These are phyloP conservation scores for Eufriesea mexicana DNA, from an alignment of 1,140 invertebrate species.

Conservation along the genomic window DNA sequence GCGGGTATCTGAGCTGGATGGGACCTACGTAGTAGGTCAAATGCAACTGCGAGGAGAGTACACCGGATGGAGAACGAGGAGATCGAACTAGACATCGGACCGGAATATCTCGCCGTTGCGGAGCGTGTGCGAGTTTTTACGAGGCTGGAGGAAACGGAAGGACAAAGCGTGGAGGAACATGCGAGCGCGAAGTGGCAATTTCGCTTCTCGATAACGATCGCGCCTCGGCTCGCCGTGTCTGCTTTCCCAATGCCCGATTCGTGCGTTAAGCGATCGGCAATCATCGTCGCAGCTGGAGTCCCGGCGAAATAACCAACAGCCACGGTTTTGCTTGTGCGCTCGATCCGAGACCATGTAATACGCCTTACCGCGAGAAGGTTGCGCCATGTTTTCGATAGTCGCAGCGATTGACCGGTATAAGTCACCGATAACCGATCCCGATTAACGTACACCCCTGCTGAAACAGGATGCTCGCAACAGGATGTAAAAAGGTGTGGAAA, in stretches of 20 bases:
- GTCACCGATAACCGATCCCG: slow-evolving; percentile 21
- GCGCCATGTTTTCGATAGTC: not conserved
- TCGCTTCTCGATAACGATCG: not conserved
- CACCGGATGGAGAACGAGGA: not conserved
- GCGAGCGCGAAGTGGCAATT: not conserved
- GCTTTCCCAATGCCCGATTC: not conserved
- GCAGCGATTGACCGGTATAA: slow-evolving; percentile 1
- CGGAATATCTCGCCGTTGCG: not conserved
- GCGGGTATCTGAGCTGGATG: not conserved
- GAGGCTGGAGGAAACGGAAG: not conserved
- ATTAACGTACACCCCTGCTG: slow-evolving; percentile 22
- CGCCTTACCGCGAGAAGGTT: not conserved
- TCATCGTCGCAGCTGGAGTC: not conserved
- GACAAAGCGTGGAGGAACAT: not conserved
- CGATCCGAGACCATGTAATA: not conserved
- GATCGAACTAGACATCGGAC: not conserved
- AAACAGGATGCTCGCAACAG: not conserved
- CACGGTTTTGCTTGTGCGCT: not conserved
- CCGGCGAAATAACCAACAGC: not conserved
- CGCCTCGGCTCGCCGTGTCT: not conserved
- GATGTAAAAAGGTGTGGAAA: not conserved
- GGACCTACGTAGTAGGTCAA: slow-evolving; percentile 9
- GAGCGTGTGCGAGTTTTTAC: not conserved
- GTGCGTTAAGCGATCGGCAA: slow-evolving; percentile 1
- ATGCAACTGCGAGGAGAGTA: not conserved